Base-by-base conservation (phyloP, 2,113 vertebrate genomes). In the Prochilodus magdalenae region DNA sequence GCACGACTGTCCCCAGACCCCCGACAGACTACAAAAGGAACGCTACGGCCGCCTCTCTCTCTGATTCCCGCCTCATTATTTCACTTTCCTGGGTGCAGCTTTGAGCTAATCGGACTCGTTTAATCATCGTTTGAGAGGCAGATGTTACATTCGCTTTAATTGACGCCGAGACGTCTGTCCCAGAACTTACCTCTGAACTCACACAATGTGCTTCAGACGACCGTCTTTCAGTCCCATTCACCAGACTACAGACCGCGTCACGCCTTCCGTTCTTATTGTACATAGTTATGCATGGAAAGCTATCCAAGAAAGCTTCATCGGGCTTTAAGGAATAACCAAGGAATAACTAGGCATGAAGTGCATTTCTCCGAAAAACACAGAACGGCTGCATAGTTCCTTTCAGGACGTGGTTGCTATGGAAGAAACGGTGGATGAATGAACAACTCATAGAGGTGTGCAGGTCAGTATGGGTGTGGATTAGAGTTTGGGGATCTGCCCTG, bases 1-100 rank as follows among this genome's bases (percentile, higher is more conserved):
- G 53, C 49, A 40, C 69, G 78, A 81, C 80, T 82, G 87, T 82
- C 69, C 81, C 79, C 57, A 67, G 86, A 87, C 89, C 87, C 85
- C 81, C 87, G 72, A 89, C 86, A 88, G 79, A 88, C 86, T 82
- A 90, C 87, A 90, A 91, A 91, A 91, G 85, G 89, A 70, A 18
- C 83, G 83, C 89, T 62, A 33, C 82, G 27, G 83, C 79, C 74
- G 80, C 87, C 84, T 90, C 88, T 91, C 80, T 87, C 87, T 82
- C 87, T 72, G 82, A 86, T 75, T 84, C 84, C 69, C 91, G 51
- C 55, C 76, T 57, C 83, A 90, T 90, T 92, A 80, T 88, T 90
- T 78, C 69, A 74, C 86, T 36, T 63, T 63, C 53, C 7, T 36
- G 36, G 3, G 3, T 18, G 29, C 81, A 83, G 78, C 75, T 82